phyloP scores from a whole-genome alignment of 2,113 vertebrate species.

The Callipepla californica region DNA sequence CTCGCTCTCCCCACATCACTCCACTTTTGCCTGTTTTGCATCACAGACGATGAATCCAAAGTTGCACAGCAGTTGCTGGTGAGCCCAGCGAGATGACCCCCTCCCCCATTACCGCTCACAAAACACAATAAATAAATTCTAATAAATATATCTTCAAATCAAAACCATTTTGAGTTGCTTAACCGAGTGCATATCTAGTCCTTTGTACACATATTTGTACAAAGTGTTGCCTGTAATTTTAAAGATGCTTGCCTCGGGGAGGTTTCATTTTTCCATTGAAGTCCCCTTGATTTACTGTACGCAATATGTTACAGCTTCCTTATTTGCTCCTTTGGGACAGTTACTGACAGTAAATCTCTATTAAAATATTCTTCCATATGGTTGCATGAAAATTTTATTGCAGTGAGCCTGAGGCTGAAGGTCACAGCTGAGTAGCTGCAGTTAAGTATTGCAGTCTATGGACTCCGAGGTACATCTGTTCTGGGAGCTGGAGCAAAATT shows the following conservation, averaged over 20 bases:
- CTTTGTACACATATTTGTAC: constrained; percentile 91
- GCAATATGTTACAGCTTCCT: constrained; percentile 94
- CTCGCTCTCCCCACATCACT: not conserved
- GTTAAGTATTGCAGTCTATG: constrained; percentile 89
- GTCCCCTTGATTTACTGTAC: constrained; percentile 92
- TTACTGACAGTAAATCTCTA: constrained; percentile 97
- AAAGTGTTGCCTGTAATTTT: constrained; percentile 90
- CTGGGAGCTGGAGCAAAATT: constrained; percentile 88
- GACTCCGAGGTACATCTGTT: constrained; percentile 90
- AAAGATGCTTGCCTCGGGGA: constrained; percentile 87
- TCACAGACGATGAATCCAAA: not conserved
- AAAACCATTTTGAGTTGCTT: constrained; percentile 80
- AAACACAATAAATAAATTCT: constrained; percentile 80
- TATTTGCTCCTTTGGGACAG: constrained; percentile 91
- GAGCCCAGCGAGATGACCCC: not conserved
- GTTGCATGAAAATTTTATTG: constrained; percentile 98
- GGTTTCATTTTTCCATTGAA: constrained; percentile 86
- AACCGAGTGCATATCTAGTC: constrained; percentile 82
- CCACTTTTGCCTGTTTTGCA: not conserved
- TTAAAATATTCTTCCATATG: constrained; percentile 99
- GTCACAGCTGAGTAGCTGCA: constrained; percentile 91
- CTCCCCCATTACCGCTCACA: constrained; percentile 30
- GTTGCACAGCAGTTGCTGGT: not conserved
- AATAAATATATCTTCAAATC: constrained; percentile 83
- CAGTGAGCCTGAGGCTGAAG: constrained; percentile 92